These are phyloP conservation scores for Cecropterus lyciades DNA, from an alignment of 1,140 invertebrate genomes.

Conservation along the genomic window DNA sequence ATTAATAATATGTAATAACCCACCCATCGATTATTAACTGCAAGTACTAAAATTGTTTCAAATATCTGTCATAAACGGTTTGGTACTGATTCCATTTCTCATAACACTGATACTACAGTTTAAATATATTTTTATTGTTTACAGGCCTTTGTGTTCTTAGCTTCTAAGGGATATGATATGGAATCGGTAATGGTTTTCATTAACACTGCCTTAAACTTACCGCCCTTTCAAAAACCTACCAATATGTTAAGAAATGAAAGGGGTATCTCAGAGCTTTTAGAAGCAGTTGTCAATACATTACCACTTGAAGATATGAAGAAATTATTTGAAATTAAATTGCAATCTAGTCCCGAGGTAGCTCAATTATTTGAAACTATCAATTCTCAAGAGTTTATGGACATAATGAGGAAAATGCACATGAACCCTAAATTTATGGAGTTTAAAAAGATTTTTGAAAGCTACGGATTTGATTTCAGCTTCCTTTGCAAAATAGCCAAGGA, in stretches of 20 bases:
- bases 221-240: conserved; percentile 43
- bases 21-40: too few relatives aligned
- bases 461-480: conserved; percentile 48
- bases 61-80: too few relatives aligned
- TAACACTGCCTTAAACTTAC: conserved; percentile 45
- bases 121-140: conserved; percentile 36
- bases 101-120: too few relatives aligned
- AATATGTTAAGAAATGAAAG: conserved; percentile 17
- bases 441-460: conserved; percentile 43
- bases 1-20: too few relatives aligned
- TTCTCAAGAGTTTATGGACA: conserved; percentile 49
- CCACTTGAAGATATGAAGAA: conserved; percentile 51
- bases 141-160: conserved; percentile 45
- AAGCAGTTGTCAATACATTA: conserved; percentile 41
- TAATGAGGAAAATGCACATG: conserved; percentile 41
- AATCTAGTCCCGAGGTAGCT: conserved; percentile 43
- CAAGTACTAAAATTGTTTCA: too few relatives aligned
- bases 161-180: conserved; percentile 48
- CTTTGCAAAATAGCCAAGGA: conserved; percentile 43
- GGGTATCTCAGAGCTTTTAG: conserved; percentile 46
- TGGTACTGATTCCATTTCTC: too few relatives aligned
- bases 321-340: conserved; percentile 49
- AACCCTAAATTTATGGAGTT: conserved; percentile 48
- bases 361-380: conserved; percentile 44
- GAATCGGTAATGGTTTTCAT: conserved; percentile 39